phyloP scores from a whole-genome alignment of 2,888 invertebrate species.

The Meloe dianella region DNA sequence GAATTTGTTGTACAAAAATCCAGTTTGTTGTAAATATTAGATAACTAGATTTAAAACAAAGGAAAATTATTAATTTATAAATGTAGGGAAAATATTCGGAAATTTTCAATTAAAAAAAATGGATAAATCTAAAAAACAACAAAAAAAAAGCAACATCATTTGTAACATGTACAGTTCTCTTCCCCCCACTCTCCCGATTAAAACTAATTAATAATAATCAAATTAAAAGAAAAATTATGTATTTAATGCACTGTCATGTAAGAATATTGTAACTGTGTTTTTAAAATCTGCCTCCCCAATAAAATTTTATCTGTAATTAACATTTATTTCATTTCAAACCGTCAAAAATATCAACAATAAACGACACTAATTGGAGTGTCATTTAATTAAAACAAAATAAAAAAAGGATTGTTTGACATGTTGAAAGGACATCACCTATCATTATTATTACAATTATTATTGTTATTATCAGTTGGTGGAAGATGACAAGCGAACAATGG shows the following conservation, averaged over 20 bases:
- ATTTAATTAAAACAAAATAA: conserved; percentile 4
- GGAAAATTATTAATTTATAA: conserved; percentile 31
- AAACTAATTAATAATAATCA: conserved; percentile 20
- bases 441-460: neutral
- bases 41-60: conserved; percentile 17
- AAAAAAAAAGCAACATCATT: no score
- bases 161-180: conserved; percentile 32
- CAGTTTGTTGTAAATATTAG: conserved; percentile 39
- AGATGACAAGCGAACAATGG: conserved; percentile 25
- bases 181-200: neutral
- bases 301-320: conserved; percentile 40
- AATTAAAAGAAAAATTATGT: conserved; percentile 26
- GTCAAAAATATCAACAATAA: neutral
- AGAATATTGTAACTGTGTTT: conserved; percentile 43
- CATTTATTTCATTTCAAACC: neutral
- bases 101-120: neutral
- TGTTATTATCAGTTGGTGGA: conserved; percentile 17
- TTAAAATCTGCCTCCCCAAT: conserved; percentile 41
- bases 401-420: neutral
- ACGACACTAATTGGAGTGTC: conserved; percentile 12
- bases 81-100: conserved; percentile 31
- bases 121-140: no score
- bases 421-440: neutral
- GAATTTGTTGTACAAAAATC: conserved; percentile 3
- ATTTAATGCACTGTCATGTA: conserved; percentile 43